Evolutionary conservation across 2,888 invertebrate species (phyloP).

Genomic region (Perizoma flavofasciatum): DNA sequence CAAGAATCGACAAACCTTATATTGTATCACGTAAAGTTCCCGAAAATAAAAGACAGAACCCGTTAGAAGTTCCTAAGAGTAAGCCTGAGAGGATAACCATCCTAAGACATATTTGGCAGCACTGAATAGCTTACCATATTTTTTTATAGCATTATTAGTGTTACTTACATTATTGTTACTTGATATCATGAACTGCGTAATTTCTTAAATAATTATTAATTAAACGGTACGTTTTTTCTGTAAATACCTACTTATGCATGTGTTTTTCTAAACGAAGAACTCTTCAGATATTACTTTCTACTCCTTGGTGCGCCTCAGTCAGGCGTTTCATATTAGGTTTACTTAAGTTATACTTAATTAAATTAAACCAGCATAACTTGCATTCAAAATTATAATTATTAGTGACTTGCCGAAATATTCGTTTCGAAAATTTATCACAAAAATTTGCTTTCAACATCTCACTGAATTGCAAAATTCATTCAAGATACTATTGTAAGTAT

Average conservation of each 20-base stretch:
- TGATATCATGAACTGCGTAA: conserved; percentile 31
- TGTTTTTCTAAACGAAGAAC: too few relatives aligned
- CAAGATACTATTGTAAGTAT: conserved; percentile 40
- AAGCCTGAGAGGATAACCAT: conserved; percentile 52
- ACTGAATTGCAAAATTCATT: conserved; percentile 49
- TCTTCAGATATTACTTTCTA: too few relatives aligned
- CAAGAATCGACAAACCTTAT: conserved; percentile 49
- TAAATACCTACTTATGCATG: too few relatives aligned
- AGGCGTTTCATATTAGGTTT: too few relatives aligned
- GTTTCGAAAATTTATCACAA: too few relatives aligned
- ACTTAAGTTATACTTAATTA: too few relatives aligned
- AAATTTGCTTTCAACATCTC: conserved; percentile 18
- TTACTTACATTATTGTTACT: conserved; percentile 22
- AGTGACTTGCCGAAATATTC: too few relatives aligned
- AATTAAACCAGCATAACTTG: too few relatives aligned
- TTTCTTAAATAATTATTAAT: conserved; percentile 38
- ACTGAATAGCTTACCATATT: conserved; percentile 43
- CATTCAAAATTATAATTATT: too few relatives aligned
- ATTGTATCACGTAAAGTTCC: conserved; percentile 47
- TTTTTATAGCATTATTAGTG: conserved; percentile 36
- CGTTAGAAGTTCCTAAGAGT: conserved; percentile 43
- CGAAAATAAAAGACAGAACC: conserved; percentile 46
- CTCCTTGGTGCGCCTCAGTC: too few relatives aligned
- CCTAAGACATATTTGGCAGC: conserved; percentile 60
- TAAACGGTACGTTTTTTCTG: conserved; percentile 14